phyloP scores from a whole-genome alignment of 1,140 invertebrate species.

The Caerostris darwini region DNA sequence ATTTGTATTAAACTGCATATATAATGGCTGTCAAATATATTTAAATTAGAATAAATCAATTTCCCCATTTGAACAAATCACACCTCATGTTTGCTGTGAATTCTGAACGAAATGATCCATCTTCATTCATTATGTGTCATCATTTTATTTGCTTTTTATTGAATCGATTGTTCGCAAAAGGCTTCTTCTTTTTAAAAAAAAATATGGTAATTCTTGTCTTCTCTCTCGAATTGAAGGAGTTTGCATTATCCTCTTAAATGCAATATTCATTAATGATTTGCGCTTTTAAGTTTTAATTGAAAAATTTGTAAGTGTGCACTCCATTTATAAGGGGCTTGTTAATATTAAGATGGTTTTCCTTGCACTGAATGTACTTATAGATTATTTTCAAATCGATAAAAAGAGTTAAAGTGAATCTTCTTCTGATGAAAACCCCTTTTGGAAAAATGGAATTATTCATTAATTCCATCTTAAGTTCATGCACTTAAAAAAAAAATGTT shows the following conservation, averaged over 20 bases:
- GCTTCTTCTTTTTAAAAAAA: background rate
- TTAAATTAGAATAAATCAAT: too few relatives aligned
- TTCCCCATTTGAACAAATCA: background rate
- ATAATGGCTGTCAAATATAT: too few relatives aligned
- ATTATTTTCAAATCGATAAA: background rate
- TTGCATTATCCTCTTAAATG: background rate
- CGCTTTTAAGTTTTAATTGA: slow-evolving; percentile 38
- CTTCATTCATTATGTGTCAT: background rate
- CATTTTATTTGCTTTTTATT: background rate
- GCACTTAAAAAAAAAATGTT: background rate
- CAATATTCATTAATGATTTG: background rate
- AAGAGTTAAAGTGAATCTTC: background rate
- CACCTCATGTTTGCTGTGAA: background rate
- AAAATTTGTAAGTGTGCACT: background rate
- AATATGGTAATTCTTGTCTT: background rate
- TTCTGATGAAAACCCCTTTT: background rate
- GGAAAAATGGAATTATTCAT: background rate
- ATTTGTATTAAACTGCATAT: too few relatives aligned
- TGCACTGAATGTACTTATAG: background rate
- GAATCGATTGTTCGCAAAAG: background rate
- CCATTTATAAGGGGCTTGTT: too few relatives aligned
- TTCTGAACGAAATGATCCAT: too few relatives aligned
- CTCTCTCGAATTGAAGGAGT: background rate
- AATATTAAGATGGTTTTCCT: background rate
- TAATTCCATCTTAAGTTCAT: background rate